Conservation (phyloP, 2,113 vertebrate genomes). For the Cephalophus harveyi region DNA sequence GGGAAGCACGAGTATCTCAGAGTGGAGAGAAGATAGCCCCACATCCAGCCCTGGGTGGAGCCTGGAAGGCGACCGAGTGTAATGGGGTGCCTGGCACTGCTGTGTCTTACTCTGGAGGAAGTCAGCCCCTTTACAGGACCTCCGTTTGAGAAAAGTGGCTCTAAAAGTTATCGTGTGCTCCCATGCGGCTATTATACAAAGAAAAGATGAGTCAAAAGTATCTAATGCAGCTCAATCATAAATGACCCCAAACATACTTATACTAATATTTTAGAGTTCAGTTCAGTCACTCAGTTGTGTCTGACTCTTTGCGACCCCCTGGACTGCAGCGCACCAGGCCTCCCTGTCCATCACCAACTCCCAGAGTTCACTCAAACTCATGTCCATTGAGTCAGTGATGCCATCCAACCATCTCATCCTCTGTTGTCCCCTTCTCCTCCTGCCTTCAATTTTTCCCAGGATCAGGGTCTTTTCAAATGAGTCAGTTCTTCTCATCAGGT, state of each 20-base stretch:
- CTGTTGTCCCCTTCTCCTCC: not conserved
- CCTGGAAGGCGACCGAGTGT: not conserved
- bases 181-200: not conserved
- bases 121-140: not conserved
- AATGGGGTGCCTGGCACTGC: rapidly evolving
- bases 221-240: not conserved
- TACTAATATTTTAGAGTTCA: not conserved
- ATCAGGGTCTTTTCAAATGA: not conserved
- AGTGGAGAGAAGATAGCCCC: not conserved
- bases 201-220: not conserved
- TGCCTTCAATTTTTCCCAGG: not conserved
- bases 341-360: not conserved
- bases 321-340: not conserved
- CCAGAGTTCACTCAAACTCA: not conserved
- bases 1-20: not conserved
- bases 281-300: not conserved
- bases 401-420: not conserved
- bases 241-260: not conserved
- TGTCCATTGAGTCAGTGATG: not conserved
- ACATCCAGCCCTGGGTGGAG: not conserved
- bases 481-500: not conserved
- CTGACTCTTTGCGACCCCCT: rapidly evolving
- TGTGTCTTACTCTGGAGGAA: not conserved
- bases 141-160: not conserved
- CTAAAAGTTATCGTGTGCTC: not conserved